Conservation (phyloP, 2,797 vertebrate species). For the Tamandua tetradactyla region DNA sequence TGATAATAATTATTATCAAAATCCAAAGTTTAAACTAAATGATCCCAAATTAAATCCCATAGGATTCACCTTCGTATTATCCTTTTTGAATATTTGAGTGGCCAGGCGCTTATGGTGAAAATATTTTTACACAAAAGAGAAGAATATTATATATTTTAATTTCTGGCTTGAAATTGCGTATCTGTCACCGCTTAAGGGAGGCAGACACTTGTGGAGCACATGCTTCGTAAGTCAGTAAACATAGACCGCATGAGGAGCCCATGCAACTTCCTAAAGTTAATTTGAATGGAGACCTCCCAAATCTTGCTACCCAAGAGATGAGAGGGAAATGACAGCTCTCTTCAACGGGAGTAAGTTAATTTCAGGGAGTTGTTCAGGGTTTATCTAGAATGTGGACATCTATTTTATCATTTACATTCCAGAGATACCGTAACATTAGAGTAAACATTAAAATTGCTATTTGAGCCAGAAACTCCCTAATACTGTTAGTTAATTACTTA, state of each 20-base stretch:
- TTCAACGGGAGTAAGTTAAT: conserved; percentile 74
- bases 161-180: conserved; percentile 78
- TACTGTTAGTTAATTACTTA: conserved; percentile 64
- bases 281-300: conserved; percentile 80
- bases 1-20: not conserved
- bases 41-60: conserved; percentile 3
- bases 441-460: conserved; percentile 78
- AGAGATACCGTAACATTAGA: conserved; percentile 77
- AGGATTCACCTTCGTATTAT: not conserved
- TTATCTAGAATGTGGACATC: conserved; percentile 75
- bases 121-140: conserved; percentile 79
- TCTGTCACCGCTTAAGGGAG: conserved; percentile 67
- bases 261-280: conserved; percentile 77
- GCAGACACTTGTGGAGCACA: conserved; percentile 52
- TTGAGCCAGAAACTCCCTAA: conserved; percentile 61
- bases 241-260: conserved; percentile 75
- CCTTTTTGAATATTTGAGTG: conserved; percentile 65
- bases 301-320: conserved; percentile 76
- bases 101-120: conserved; percentile 71
- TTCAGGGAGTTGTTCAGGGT: conserved; percentile 77
- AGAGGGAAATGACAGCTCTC: conserved; percentile 81
- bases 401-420: conserved; percentile 82
- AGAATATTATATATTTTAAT: conserved; percentile 78
- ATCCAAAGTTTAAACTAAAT: conserved; percentile 53
- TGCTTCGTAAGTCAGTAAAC: conserved; percentile 72